A percentile compares a stretch with the other conserved stretches of the same genome.
Conservation (phyloP, 37 sponge, comb jelly and placozoan species). For the Beroe forskalii region DNA sequence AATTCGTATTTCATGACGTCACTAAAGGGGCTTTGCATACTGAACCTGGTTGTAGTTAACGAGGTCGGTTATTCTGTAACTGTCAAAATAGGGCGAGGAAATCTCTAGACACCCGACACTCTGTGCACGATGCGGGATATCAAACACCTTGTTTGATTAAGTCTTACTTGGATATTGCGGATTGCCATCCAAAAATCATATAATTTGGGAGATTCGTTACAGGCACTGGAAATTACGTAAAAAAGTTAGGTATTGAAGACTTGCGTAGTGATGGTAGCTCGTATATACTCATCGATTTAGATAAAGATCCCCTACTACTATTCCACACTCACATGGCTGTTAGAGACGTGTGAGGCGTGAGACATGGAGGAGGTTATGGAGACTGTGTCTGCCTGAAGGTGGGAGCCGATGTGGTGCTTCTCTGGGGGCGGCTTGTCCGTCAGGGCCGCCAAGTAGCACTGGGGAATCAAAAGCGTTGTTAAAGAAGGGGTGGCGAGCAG, state of each 20-base stretch:
- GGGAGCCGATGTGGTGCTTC: constrained; percentile 44
- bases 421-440: constrained; percentile 39
- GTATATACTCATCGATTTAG: too few relatives aligned
- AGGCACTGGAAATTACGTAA: too few relatives aligned
- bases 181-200: background rate
- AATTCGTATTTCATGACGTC: too few relatives aligned
- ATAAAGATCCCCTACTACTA: too few relatives aligned
- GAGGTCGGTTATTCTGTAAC: background rate
- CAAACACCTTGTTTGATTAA: too few relatives aligned
- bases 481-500: background rate
- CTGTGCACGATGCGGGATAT: background rate
- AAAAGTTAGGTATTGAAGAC: too few relatives aligned
- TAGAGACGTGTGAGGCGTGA: constrained; percentile 5
- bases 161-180: too few relatives aligned
- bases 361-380: constrained; percentile 47
- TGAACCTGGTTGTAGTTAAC: background rate
- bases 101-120: background rate
- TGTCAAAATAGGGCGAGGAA: background rate
- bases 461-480: too few relatives aligned
- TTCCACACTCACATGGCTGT: constrained; percentile 37
- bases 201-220: too few relatives aligned
- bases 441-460: constrained; percentile 53
- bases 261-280: too few relatives aligned
- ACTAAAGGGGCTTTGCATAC: too few relatives aligned
- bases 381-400: background rate